Evolutionary conservation across 2,797 vertebrate species (phyloP).

Genomic region (Phalanger gymnotis): DNA sequence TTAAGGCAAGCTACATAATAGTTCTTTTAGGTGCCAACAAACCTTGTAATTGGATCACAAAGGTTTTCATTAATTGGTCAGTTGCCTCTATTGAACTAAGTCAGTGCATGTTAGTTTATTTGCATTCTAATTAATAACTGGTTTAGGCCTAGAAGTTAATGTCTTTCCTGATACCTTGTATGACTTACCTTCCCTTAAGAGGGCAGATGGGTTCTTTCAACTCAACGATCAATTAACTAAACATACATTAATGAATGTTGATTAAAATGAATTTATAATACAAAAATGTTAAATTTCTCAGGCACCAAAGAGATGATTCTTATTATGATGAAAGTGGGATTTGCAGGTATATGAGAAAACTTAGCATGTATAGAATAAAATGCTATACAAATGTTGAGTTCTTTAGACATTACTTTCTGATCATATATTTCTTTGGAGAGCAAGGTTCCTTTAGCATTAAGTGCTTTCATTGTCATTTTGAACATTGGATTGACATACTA

Average conservation of each 20-base stretch:
- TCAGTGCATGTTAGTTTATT: constrained; percentile 7
- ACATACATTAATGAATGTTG: background rate
- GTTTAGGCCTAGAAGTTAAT: background rate
- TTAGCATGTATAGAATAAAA: background rate
- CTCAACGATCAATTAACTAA: background rate
- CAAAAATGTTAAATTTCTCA: background rate
- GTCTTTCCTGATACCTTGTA: background rate
- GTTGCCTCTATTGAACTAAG: background rate
- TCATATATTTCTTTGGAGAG: background rate
- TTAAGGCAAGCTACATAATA: background rate
- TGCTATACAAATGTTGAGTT: background rate
- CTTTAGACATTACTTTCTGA: background rate
- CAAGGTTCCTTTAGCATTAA: background rate
- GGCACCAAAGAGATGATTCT: background rate
- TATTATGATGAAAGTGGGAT: background rate
- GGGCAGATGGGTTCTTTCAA: background rate
- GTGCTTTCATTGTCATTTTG: background rate
- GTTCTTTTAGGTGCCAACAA: background rate
- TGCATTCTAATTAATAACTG: background rate
- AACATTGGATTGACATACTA: background rate
- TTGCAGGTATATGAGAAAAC: background rate
- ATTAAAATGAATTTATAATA: background rate
- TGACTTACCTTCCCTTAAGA: background rate
- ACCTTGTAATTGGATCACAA: background rate
- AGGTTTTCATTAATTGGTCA: background rate